These are phyloP conservation scores for Eptatretus atami DNA, from an alignment of 2,797 vertebrate genomes.

Conservation along the genomic window DNA sequence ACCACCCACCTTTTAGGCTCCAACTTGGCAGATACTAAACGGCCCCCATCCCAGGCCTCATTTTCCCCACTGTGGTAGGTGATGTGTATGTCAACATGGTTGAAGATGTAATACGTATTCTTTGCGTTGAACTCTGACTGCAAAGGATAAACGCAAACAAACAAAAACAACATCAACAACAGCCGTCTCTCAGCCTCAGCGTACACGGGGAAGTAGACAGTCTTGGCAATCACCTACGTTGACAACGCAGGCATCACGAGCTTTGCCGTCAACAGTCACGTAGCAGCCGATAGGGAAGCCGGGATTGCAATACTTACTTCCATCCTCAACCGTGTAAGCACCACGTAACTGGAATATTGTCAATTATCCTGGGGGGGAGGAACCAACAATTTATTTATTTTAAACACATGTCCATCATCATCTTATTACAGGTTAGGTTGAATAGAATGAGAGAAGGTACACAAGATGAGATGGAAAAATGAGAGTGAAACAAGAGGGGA, in stretches of 20 bases:
- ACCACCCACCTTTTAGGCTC: conserved; percentile 48
- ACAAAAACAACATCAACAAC: conserved; percentile 7
- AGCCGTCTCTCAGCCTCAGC: neutral
- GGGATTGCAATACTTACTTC: conserved; percentile 58
- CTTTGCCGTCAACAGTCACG: conserved; percentile 32
- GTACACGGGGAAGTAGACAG: neutral
- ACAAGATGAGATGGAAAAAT: too few relatives aligned
- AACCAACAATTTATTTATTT: neutral
- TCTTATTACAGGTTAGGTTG: too few relatives aligned
- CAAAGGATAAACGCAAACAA: conserved; percentile 6
- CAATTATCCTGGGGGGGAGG: conserved; percentile 34
- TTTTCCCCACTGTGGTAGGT: conserved; percentile 46
- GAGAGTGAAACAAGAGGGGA: too few relatives aligned
- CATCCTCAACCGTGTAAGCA: conserved; percentile 62
- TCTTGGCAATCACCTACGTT: conserved; percentile 22
- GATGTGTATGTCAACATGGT: conserved; percentile 67
- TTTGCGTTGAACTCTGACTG: conserved; percentile 48
- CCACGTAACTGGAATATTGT: conserved; percentile 86
- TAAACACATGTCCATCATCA: too few relatives aligned
- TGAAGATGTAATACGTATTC: conserved; percentile 71
- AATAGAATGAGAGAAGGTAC: too few relatives aligned
- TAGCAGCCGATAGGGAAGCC: conserved; percentile 69
- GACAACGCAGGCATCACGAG: conserved; percentile 63
- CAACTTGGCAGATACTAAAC: conserved; percentile 64
- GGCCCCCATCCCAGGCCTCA: conserved; percentile 26